phyloP scores from a whole-genome alignment of 2,113 vertebrate species.

The Seriola dumerili region DNA sequence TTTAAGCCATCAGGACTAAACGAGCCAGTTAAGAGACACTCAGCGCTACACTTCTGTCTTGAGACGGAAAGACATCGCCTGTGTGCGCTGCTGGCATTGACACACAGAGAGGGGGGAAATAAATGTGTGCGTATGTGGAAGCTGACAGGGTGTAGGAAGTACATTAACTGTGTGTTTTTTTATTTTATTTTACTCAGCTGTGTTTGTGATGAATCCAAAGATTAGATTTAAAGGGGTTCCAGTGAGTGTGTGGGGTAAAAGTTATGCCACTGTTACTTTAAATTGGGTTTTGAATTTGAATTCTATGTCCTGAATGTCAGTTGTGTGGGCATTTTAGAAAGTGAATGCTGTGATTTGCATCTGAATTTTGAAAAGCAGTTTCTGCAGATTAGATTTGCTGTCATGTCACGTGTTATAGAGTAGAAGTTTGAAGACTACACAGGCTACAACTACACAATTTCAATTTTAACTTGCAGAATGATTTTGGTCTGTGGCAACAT shows the following conservation, averaged over 20 bases:
- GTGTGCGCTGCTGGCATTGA: conserved; percentile 44
- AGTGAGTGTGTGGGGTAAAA: conserved; percentile 2
- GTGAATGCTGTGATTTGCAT: background rate
- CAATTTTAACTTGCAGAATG: background rate
- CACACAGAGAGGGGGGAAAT: conserved; percentile 24
- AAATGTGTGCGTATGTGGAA: conserved; percentile 47
- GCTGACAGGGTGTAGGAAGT: conserved; percentile 48
- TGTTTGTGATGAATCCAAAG: conserved; percentile 29
- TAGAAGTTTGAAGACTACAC: background rate
- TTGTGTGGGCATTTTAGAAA: background rate
- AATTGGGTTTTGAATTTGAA: background rate
- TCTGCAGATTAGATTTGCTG: background rate
- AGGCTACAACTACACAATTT: conserved; percentile 10
- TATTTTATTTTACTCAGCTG: conserved; percentile 19
- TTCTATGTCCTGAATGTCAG: no score
- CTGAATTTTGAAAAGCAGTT: background rate
- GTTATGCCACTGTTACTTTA: background rate
- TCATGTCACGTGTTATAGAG: background rate
- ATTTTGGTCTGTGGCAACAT: conserved; percentile 24
- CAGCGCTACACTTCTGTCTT: conserved; percentile 62
- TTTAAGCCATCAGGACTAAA: conserved; percentile 99
- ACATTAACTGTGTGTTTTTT: conserved; percentile 17
- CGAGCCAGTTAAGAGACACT: conserved; percentile 94
- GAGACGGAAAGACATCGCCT: conserved; percentile 52
- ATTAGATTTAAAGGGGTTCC: background rate